Percentiles rank a stretch among this genome's conserved stretches.
These are phyloP conservation scores for Dryocosmus kuriphilus DNA, from an alignment of 2,888 invertebrate species.

Conservation along the genomic window DNA sequence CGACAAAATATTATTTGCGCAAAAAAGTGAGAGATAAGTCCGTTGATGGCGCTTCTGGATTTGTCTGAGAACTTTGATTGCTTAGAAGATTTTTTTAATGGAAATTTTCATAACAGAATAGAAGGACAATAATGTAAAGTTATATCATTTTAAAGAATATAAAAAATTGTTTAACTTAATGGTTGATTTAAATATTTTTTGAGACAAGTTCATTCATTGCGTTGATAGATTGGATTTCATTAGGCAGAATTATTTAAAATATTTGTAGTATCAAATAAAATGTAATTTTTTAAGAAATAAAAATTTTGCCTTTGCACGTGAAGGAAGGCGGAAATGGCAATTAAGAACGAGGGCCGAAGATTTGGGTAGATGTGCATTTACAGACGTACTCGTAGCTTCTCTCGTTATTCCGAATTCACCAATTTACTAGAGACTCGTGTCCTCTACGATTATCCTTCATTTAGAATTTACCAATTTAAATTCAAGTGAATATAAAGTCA, in stretches of 20 bases:
- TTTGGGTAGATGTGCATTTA: slow-evolving; percentile 6
- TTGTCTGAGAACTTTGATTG: background rate
- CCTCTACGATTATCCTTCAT: slow-evolving; percentile 11
- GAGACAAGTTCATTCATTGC: no score
- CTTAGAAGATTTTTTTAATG: no score
- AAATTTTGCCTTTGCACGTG: background rate
- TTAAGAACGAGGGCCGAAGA: background rate
- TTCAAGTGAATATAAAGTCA: background rate
- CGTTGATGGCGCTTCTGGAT: background rate
- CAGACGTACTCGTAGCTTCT: background rate
- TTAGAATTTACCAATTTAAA: slow-evolving; percentile 16
- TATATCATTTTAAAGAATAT: no score
- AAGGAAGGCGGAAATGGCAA: background rate
- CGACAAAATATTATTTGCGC: background rate
- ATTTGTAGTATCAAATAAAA: background rate
- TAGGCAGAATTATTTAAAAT: background rate
- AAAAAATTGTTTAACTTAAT: no score
- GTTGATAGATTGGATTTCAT: background rate
- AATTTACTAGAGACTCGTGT: background rate
- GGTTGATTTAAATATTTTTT: no score
- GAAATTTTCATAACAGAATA: no score
- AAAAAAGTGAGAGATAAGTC: background rate
- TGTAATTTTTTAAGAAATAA: background rate
- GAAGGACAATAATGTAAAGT: no score
- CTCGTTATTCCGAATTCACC: background rate